phyloP scores from a whole-genome alignment of 2,113 vertebrate genomes.

The Neodontobutis hainanensis region DNA sequence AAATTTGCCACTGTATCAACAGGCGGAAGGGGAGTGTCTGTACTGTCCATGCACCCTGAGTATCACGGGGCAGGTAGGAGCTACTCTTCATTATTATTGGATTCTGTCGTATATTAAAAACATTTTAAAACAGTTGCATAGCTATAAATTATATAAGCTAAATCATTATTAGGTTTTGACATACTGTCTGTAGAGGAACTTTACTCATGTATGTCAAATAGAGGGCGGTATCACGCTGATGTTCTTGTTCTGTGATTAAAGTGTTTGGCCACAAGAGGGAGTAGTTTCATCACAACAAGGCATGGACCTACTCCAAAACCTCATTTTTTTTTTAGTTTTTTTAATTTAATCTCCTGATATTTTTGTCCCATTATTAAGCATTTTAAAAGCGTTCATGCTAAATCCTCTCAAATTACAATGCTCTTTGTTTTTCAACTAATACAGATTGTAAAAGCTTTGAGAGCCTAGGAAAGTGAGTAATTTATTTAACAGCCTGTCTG shows the following conservation, averaged over 20 bases:
- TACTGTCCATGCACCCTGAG: too few relatives aligned
- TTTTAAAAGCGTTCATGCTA: constrained; percentile 11
- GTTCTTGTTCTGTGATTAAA: constrained; percentile 10
- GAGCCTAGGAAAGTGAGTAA: not conserved
- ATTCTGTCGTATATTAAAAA: too few relatives aligned
- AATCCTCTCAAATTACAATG: not conserved
- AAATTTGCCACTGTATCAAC: constrained; percentile 34
- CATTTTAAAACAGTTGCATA: too few relatives aligned
- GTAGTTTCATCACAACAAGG: constrained; percentile 12
- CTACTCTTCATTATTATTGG: too few relatives aligned
- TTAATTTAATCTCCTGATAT: not conserved
- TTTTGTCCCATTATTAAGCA: not conserved
- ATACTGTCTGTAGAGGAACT: too few relatives aligned
- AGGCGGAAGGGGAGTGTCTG: constrained; percentile 16
- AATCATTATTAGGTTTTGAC: too few relatives aligned
- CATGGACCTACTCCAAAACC: not conserved
- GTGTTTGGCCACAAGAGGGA: constrained; percentile 29
- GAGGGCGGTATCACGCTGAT: not conserved
- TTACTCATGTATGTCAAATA: not conserved
- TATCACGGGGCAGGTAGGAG: too few relatives aligned
- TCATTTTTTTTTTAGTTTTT: not conserved
- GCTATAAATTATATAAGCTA: too few relatives aligned
- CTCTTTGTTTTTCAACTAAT: not conserved
- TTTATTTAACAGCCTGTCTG: not conserved
- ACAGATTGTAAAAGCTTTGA: constrained; percentile 13